These are phyloP conservation scores for Tenebrio molitor DNA, from an alignment of 1,140 invertebrate genomes.

Conservation along the genomic window DNA sequence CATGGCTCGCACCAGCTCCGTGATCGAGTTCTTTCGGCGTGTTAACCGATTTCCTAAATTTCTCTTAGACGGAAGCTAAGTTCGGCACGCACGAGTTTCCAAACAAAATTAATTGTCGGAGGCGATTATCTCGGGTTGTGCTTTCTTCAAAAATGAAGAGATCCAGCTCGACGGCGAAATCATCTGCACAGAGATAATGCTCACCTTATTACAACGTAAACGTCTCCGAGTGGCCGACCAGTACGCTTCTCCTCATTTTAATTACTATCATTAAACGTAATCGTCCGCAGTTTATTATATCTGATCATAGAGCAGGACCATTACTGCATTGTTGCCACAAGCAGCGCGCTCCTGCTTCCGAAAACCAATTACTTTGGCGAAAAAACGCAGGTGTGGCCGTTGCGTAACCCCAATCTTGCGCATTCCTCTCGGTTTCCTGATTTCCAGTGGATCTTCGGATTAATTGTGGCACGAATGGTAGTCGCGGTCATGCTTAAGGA, in stretches of 20 bases:
- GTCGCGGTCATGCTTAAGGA: constrained; percentile 27
- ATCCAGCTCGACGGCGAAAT: background rate
- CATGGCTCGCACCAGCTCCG: too few species aligned
- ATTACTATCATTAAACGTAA: constrained; percentile 43
- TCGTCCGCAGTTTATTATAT: constrained; percentile 46
- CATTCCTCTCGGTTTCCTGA: constrained; percentile 29
- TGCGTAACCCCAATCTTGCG: constrained; percentile 9
- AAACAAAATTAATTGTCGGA: background rate
- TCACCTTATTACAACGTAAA: constrained; percentile 10
- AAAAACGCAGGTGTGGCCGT: constrained; percentile 16
- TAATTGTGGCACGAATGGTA: constrained; percentile 24
- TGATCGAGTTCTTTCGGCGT: constrained; percentile 12
- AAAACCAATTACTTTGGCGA: constrained; percentile 19
- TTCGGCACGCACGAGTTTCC: constrained; percentile 14
- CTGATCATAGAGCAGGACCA: constrained; percentile 39
- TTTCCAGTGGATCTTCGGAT: constrained; percentile 15
- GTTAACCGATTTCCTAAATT: constrained; percentile 37
- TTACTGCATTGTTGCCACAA: constrained; percentile 36
- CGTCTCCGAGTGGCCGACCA: background rate
- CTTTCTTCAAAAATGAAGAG: constrained; percentile 13
- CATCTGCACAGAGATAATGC: background rate
- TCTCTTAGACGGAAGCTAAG: constrained; percentile 27
- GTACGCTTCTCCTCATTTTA: constrained; percentile 33
- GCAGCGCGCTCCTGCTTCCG: constrained; percentile 25
- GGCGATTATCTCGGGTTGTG: background rate